Conservation (phyloP, 1,140 invertebrate genomes). For the Matsumurasca onukii region DNA sequence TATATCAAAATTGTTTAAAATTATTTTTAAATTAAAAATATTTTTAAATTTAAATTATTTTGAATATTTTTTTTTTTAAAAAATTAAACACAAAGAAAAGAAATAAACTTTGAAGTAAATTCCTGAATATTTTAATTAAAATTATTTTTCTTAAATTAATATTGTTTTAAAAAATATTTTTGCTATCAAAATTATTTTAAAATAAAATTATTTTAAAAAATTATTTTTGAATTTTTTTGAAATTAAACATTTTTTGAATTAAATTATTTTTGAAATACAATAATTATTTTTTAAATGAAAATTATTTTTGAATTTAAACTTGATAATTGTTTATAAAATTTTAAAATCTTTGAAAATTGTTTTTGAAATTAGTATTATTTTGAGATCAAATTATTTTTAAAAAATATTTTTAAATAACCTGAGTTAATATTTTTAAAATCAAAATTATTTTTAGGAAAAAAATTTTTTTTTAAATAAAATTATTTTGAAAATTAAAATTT, state of each 20-base stretch:
- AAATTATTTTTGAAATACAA: background rate
- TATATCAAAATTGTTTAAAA: background rate
- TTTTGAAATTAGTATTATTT: too few species aligned
- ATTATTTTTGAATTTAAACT: background rate
- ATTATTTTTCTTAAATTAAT: background rate
- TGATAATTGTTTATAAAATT: background rate
- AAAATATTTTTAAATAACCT: background rate
- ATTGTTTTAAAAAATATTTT: background rate
- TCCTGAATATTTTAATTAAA: background rate
- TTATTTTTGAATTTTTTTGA: background rate
- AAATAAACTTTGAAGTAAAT: background rate
- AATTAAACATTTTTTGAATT: background rate
- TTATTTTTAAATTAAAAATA: background rate
- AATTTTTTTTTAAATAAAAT: too few species aligned
- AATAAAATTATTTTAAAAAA: too few species aligned
- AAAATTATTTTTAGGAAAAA: too few species aligned
- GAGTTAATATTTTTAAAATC: too few species aligned
- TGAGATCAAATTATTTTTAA: background rate
- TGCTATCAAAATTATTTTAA: too few species aligned
- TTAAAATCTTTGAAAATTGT: background rate
- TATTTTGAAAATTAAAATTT: too few species aligned
- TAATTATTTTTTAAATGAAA: background rate
- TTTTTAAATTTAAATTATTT: background rate
- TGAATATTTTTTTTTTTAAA: background rate
- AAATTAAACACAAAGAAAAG: background rate